Evolutionary conservation across 2,888 invertebrate genomes (phyloP).

Genomic region (Thymelicus lineola): DNA sequence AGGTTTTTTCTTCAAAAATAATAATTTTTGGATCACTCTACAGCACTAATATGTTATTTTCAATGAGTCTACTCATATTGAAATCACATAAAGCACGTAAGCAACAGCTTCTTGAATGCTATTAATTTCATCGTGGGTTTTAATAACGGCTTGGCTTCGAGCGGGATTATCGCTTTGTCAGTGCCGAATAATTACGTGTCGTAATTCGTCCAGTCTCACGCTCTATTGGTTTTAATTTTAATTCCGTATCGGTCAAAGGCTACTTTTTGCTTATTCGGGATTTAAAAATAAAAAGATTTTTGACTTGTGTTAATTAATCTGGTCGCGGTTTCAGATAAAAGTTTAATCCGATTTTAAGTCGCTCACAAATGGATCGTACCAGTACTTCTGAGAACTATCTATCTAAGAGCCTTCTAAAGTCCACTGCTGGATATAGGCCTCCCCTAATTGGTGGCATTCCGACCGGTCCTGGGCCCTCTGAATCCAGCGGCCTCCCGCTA

Average conservation of each 20-base stretch:
- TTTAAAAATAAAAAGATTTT: conserved; percentile 6
- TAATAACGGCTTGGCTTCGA: conserved; percentile 18
- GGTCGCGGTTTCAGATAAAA: background rate
- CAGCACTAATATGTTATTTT: background rate
- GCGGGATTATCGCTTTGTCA: conserved; percentile 14
- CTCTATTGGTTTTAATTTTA: conserved; percentile 31
- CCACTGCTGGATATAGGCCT: too few relatives aligned
- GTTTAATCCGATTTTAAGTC: background rate
- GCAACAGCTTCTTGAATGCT: conserved; percentile 10
- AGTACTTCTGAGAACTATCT: too few relatives aligned
- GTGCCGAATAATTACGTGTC: conserved; percentile 13
- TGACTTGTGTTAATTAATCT: background rate
- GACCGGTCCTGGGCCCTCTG: too few relatives aligned
- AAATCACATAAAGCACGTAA: conserved; percentile 1
- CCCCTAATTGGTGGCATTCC: too few relatives aligned
- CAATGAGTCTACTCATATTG: background rate
- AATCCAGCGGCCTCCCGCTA: too few relatives aligned
- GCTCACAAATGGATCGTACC: background rate
- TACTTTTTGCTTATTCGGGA: conserved; percentile 1
- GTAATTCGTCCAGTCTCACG: conserved; percentile 17
- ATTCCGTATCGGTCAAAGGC: conserved; percentile 19
- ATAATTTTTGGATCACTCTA: too few relatives aligned
- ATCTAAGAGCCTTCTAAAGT: too few relatives aligned
- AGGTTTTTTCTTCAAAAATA: too few relatives aligned
- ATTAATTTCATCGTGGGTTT: conserved; percentile 21